Percentiles rank a stretch among this genome's conserved stretches.
Conservation (phyloP, 2,888 invertebrate species). For the Mystacides longicornis region DNA sequence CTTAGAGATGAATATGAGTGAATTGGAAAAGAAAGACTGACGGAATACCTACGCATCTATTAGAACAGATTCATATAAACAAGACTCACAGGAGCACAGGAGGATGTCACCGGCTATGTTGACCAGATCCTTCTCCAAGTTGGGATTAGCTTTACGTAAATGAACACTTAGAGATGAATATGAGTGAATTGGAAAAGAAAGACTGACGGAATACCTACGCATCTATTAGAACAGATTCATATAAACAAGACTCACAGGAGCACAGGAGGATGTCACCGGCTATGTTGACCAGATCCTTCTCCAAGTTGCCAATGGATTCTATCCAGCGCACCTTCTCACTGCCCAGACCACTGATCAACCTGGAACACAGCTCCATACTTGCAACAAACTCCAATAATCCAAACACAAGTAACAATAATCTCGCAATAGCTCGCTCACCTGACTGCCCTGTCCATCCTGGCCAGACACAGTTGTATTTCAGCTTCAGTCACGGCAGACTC, state of each 20-base stretch:
- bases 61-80: too few relatives aligned
- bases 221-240: too few relatives aligned
- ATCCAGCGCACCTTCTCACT: conserved; percentile 86
- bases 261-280: conserved; percentile 67
- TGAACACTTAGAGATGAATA: too few relatives aligned
- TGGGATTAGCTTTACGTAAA: too few relatives aligned
- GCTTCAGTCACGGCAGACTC: conserved; percentile 64
- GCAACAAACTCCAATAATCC: neutral
- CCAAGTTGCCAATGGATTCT: conserved; percentile 54
- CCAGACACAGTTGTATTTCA: conserved; percentile 67
- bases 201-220: too few relatives aligned
- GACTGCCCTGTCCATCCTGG: conserved; percentile 70
- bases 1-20: too few relatives aligned
- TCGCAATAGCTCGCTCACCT: conserved; percentile 42
- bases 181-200: too few relatives aligned
- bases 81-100: conserved; percentile 54
- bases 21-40: too few relatives aligned
- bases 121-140: conserved; percentile 46
- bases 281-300: conserved; percentile 48
- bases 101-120: conserved; percentile 67
- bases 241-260: conserved; percentile 51
- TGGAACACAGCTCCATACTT: conserved; percentile 25
- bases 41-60: too few relatives aligned
- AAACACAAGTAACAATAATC: too few relatives aligned
- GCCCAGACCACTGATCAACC: conserved; percentile 73